These are phyloP conservation scores for Eonycteris spelaea DNA, from an alignment of 2,113 vertebrate species.

Conservation along the genomic window DNA sequence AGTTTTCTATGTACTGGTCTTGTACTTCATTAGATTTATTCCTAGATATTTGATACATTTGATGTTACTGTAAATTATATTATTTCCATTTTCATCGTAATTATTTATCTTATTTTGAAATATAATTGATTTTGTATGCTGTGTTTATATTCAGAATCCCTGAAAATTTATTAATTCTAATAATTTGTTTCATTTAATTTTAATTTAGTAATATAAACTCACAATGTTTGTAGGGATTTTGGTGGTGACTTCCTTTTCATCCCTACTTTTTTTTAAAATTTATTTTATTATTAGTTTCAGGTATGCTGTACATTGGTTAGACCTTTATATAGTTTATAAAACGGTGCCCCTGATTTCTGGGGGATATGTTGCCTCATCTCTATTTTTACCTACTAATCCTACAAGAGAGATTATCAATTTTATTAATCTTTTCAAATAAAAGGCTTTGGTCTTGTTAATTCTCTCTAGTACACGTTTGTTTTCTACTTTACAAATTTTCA, in stretches of 20 bases:
- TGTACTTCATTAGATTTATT: background rate
- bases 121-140: background rate
- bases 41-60: background rate
- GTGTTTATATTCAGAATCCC: background rate
- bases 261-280: background rate
- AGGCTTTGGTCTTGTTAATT: background rate
- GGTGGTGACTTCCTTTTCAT: background rate
- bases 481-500: background rate
- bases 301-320: no score
- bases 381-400: background rate
- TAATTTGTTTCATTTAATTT: background rate
- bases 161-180: background rate
- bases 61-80: background rate
- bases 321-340: no score
- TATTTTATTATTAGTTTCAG: no score
- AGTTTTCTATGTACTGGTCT: background rate
- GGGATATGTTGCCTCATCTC: background rate
- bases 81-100: background rate
- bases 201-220: background rate
- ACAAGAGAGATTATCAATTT: background rate
- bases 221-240: background rate
- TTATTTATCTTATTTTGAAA: background rate
- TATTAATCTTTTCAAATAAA: background rate
- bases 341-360: no score
- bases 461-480: background rate